These are phyloP conservation scores for Heliconius ethilla DNA, from an alignment of 2,888 invertebrate species.

Conservation along the genomic window DNA sequence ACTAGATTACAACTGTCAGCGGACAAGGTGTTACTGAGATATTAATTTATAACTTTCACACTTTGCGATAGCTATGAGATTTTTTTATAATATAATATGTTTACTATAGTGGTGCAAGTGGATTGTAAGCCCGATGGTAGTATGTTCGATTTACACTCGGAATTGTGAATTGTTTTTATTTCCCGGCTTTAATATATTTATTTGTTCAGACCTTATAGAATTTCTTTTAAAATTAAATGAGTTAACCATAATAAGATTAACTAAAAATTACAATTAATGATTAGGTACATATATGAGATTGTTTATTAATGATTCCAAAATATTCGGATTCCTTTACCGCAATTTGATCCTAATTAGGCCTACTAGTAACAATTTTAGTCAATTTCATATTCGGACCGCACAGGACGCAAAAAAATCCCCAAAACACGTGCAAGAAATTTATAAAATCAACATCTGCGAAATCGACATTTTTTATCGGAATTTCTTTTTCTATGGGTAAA, in stretches of 20 bases:
- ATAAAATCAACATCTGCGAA: slow-evolving; percentile 81
- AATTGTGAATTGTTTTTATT: not conserved
- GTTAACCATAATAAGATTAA: not conserved
- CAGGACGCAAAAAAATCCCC: slow-evolving; percentile 52
- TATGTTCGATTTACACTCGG: not conserved
- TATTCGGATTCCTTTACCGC: slow-evolving; percentile 53
- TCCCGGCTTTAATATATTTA: too few species aligned
- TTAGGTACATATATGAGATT: not conserved
- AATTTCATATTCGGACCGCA: slow-evolving; percentile 65
- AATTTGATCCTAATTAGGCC: slow-evolving; percentile 65
- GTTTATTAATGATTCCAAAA: slow-evolving; percentile 33
- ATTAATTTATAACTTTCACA: not conserved
- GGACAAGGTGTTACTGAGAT: not conserved
- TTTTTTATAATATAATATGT: not conserved
- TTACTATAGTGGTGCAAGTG: not conserved
- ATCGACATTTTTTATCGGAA: slow-evolving; percentile 70
- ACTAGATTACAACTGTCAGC: not conserved
- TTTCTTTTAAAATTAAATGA: not conserved
- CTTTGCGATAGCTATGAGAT: not conserved
- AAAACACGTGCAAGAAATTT: slow-evolving; percentile 79
- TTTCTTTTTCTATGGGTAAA: slow-evolving; percentile 67
- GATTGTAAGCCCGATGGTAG: not conserved
- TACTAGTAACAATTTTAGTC: slow-evolving; percentile 58
- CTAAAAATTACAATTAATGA: not conserved
- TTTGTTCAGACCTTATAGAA: too few species aligned